A percentile compares a stretch with the other conserved stretches of the same genome.
Evolutionary conservation across 2,888 invertebrate species (phyloP).

Genomic region (Caenorhabditis sp.): DNA sequence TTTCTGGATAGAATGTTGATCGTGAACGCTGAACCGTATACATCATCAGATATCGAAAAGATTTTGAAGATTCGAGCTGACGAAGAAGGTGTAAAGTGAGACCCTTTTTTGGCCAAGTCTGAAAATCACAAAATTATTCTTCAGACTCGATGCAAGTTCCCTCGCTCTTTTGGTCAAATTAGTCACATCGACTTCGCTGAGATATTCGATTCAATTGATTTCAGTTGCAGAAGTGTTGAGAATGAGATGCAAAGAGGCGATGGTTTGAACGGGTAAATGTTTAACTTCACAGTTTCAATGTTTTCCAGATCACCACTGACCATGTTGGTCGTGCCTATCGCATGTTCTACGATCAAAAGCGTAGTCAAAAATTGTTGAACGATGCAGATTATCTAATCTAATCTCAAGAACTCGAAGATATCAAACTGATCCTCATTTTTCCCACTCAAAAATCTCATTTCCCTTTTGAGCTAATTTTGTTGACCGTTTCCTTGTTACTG

Average conservation of each 20-base stretch:
- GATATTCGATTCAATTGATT: constrained; percentile 96
- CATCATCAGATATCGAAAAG: constrained; percentile 43
- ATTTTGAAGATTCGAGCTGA: constrained; percentile 74
- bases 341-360: constrained; percentile 89
- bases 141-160: constrained; percentile 84
- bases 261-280: neutral
- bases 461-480: too few relatives aligned
- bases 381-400: constrained; percentile 12
- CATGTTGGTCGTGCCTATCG: constrained; percentile 95
- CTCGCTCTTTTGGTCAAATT: constrained; percentile 88
- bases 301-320: constrained; percentile 77
- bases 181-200: constrained; percentile 88
- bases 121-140: neutral
- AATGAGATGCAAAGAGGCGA: constrained; percentile 74
- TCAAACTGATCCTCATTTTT: too few relatives aligned
- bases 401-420: neutral
- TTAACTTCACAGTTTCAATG: too few relatives aligned
- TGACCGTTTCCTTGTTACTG: too few relatives aligned
- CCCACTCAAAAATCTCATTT: too few relatives aligned
- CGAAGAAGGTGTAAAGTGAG: constrained; percentile 89
- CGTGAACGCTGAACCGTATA: constrained; percentile 76
- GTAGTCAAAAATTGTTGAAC: constrained; percentile 72
- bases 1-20: constrained; percentile 80
- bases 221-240: constrained; percentile 94
- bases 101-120: neutral